phyloP scores from a whole-genome alignment of 1,140 invertebrate species.

The Polyergus mexicanus region DNA sequence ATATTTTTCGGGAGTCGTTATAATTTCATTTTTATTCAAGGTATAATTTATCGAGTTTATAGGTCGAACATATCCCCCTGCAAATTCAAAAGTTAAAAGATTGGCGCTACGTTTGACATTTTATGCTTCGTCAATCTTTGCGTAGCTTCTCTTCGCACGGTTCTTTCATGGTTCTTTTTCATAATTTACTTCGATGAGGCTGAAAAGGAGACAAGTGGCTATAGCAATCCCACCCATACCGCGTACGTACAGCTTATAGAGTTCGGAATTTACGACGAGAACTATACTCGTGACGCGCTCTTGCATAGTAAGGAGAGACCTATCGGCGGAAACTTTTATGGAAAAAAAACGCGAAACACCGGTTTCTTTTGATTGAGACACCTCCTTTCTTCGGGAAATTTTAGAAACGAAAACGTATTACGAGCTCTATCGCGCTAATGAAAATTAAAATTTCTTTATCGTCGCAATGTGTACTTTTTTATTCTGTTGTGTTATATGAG shows the following conservation, averaged over 20 bases:
- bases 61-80: conserved; percentile 2
- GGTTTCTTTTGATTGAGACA: conserved; percentile 35
- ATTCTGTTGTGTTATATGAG: not conserved
- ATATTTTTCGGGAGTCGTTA: not conserved
- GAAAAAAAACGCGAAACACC: conserved; percentile 2
- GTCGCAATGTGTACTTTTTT: not conserved
- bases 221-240: conserved; percentile 49
- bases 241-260: conserved; percentile 60
- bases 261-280: conserved; percentile 64
- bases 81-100: conserved; percentile 37
- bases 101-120: conserved; percentile 14
- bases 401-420: conserved; percentile 1
- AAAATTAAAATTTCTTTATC: not conserved
- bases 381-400: not conserved
- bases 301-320: conserved; percentile 38
- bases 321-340: not conserved
- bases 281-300: conserved; percentile 47
- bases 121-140: conserved; percentile 45
- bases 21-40: not conserved
- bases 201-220: conserved; percentile 32
- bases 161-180: conserved; percentile 47
- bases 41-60: conserved; percentile 38
- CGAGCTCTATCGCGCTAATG: conserved; percentile 3
- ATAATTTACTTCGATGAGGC: conserved; percentile 62
- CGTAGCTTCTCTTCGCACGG: conserved; percentile 19